These are phyloP conservation scores for Drosophila sproati DNA, from an alignment of 1,140 invertebrate genomes.

Conservation along the genomic window DNA sequence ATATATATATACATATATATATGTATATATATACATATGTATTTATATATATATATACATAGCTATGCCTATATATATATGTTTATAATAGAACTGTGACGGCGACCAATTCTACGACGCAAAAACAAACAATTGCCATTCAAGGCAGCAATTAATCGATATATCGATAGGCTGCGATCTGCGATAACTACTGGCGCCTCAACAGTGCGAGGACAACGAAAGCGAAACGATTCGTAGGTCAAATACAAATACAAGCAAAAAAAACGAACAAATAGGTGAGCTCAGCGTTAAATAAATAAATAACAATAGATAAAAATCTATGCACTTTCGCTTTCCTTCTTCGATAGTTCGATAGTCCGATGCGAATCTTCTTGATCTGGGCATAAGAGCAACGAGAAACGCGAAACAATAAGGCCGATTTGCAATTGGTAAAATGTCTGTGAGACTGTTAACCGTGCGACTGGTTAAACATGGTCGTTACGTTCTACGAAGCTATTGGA, in stretches of 20 bases:
- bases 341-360: background rate
- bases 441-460: constrained; percentile 85
- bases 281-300: background rate
- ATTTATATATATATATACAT: constrained; percentile 33
- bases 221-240: constrained; percentile 2
- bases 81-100: constrained; percentile 22
- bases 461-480: constrained; percentile 87
- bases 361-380: constrained; percentile 32
- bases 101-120: constrained; percentile 58
- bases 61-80: background rate
- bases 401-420: background rate
- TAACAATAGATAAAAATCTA: background rate
- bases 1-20: constrained; percentile 35
- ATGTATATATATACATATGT: constrained; percentile 35
- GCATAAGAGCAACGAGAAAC: constrained; percentile 2
- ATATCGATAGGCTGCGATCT: constrained; percentile 49
- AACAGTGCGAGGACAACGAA: constrained; percentile 36
- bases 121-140: constrained; percentile 47
- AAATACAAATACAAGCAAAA: constrained; percentile 9
- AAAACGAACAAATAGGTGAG: constrained; percentile 19
- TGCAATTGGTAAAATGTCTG: constrained; percentile 85
- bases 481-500: constrained; percentile 85
- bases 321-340: background rate
- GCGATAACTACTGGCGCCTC: constrained; percentile 22
- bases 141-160: constrained; percentile 33